Evolutionary conservation across 2,113 vertebrate genomes (phyloP), one percentile per base, ranked within the genome.

Genomic region (Theristicus caerulescens): DNA sequence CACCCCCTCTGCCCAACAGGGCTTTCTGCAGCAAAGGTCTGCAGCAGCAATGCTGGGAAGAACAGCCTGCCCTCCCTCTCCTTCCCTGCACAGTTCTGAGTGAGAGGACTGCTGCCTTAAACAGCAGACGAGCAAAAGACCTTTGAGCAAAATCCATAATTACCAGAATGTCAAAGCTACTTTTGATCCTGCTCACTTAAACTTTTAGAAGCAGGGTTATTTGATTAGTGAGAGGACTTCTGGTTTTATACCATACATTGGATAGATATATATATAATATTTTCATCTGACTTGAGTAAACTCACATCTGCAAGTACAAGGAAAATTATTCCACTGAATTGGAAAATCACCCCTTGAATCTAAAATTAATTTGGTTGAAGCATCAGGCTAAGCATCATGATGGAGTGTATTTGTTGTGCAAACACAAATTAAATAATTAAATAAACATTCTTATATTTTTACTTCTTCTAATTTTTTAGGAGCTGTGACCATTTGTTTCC

Each of bases 31-130:
- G 38, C 58, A 42, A 47, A 62, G 8, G 42, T 62, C 65, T 62
- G 51, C 1, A 1, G 29, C 42, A 47, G 38, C 0, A 0, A 24
- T 51, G 52, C 20, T 65, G 52, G 13, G 65, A 79, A 82, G 8
- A 9, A 61, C 27, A 66, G 9, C 15, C 12, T 14, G 1, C 49
- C 31, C 11, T 73, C 32, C 51, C 4, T 22, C 31, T 47, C 66
- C 84, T 81, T 66, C 51, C 57, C 54, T 0, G 0, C 31, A 49
- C 49, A 46, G 25, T 40, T 73, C 49, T 27, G 18, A 78, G 22
- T 15, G 18, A 67, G n/a, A 62, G 19, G 16, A 55, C 16, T 36
- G 7, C 15, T 57, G 31, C 29, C 32, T 29, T 67, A 46, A 86
- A 51, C 16, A 70, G 54, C 38, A 74, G 38, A 49, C 1, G 1